phyloP scores from a whole-genome alignment of 2,797 vertebrate species.

The Cottoperca gobio region DNA sequence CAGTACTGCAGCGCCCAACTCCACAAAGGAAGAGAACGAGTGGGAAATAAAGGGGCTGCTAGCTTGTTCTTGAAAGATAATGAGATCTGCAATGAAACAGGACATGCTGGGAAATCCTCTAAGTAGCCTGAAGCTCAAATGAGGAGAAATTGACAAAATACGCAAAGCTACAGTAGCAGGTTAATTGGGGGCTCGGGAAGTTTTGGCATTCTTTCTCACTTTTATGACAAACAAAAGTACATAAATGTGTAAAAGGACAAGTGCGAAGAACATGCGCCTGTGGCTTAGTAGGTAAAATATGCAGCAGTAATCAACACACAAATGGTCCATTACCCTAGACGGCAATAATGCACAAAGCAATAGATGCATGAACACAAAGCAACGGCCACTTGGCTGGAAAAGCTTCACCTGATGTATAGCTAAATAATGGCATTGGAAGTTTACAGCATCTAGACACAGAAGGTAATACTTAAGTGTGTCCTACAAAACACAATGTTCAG shows the following conservation, averaged over 20 bases:
- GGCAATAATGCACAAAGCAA: slow-evolving; percentile 27
- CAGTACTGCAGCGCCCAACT: slow-evolving; percentile 64
- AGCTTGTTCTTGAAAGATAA: slow-evolving; percentile 80
- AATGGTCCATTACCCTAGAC: slow-evolving; percentile 25
- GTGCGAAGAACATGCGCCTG: slow-evolving; percentile 43
- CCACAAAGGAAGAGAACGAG: slow-evolving; percentile 54
- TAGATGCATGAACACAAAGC: slow-evolving; percentile 14
- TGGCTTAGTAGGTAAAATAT: slow-evolving; percentile 35
- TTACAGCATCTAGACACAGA: background rate
- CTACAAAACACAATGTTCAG: background rate
- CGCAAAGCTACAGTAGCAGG: slow-evolving; percentile 77
- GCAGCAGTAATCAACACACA: slow-evolving; percentile 20
- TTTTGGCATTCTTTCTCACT: slow-evolving; percentile 61
- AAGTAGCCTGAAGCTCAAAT: slow-evolving; percentile 76
- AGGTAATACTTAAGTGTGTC: too few relatives aligned
- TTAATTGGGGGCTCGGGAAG: slow-evolving; percentile 84
- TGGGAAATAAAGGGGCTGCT: slow-evolving; percentile 63
- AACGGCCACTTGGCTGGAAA: slow-evolving; percentile 28
- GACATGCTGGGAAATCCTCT: slow-evolving; percentile 74
- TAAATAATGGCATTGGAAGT: slow-evolving; percentile 12
- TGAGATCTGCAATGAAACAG: slow-evolving; percentile 75
- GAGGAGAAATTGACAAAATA: slow-evolving; percentile 73
- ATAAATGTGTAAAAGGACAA: slow-evolving; percentile 61
- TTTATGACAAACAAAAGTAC: slow-evolving; percentile 65
- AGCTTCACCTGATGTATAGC: background rate